phyloP scores from a whole-genome alignment of 2,888 invertebrate species.

The Sycophila texana region DNA sequence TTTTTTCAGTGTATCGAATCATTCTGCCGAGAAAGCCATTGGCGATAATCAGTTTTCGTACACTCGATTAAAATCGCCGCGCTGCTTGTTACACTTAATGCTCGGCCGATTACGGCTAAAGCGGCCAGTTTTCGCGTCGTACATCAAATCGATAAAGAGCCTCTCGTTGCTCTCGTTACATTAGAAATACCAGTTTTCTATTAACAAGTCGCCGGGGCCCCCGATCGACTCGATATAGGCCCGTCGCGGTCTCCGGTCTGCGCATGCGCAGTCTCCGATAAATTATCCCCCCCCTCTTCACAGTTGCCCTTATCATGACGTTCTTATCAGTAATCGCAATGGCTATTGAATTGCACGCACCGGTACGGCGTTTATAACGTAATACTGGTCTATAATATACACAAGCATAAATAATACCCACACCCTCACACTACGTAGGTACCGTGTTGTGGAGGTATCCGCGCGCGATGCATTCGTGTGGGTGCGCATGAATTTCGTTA shows the following conservation, averaged over 20 bases:
- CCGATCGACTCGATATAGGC: background rate
- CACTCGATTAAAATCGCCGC: background rate
- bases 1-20: too few species aligned
- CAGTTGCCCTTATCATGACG: conserved; percentile 35
- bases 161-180: background rate
- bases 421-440: background rate
- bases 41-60: background rate
- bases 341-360: conserved; percentile 46
- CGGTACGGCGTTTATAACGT: conserved; percentile 27
- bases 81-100: background rate
- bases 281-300: conserved; percentile 10
- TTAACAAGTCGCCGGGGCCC: background rate
- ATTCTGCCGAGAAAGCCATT: background rate
- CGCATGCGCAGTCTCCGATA: conserved; percentile 2
- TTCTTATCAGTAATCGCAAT: conserved; percentile 46
- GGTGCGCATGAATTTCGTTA: background rate
- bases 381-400: background rate
- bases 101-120: background rate
- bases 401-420: too few species aligned
- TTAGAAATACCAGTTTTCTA: conserved; percentile 8
- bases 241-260: background rate
- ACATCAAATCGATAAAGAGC: conserved; percentile 10
- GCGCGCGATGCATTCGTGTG: background rate
- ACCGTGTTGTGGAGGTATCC: background rate
- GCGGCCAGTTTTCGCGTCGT: conserved; percentile 1